Percentiles rank a stretch among this genome's conserved stretches.
Conservation (phyloP, 1,140 invertebrate genomes). For the Drosophila grimshawi region DNA sequence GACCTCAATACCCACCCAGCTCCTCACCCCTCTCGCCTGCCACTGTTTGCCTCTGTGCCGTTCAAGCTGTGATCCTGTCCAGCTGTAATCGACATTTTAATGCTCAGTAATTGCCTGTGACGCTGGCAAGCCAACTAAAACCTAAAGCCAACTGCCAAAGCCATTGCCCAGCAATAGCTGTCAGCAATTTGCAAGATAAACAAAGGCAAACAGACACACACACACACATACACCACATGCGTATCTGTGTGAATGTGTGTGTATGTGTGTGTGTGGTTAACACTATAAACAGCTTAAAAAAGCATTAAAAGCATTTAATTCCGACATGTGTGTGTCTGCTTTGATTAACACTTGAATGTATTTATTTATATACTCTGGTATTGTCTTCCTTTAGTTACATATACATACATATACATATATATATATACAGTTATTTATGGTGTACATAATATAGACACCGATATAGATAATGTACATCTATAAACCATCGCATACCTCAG, state of each 20-base stretch:
- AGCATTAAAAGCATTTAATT: conserved; percentile 26
- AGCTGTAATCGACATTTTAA: conserved; percentile 53
- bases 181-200: conserved; percentile 62
- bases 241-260: background rate
- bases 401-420: no score
- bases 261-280: conserved; percentile 35
- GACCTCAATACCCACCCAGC: conserved; percentile 8
- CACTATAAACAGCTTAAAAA: conserved; percentile 74
- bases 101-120: conserved; percentile 51
- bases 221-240: no score
- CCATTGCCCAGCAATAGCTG: conserved; percentile 33
- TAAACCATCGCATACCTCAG: no score
- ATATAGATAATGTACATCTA: no score
- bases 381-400: no score
- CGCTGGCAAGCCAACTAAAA: conserved; percentile 5
- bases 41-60: background rate
- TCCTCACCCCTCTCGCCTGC: background rate
- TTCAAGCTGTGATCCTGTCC: conserved; percentile 11
- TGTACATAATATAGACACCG: no score
- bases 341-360: conserved; percentile 51
- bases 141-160: conserved; percentile 9
- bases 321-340: conserved; percentile 4
- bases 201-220: conserved; percentile 13
- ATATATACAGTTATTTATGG: no score
- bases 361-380: background rate